Evolutionary conservation across 1,140 invertebrate species (phyloP), one percentile per base, ranked within the genome.

Genomic region (Xylocopa sonorina): DNA sequence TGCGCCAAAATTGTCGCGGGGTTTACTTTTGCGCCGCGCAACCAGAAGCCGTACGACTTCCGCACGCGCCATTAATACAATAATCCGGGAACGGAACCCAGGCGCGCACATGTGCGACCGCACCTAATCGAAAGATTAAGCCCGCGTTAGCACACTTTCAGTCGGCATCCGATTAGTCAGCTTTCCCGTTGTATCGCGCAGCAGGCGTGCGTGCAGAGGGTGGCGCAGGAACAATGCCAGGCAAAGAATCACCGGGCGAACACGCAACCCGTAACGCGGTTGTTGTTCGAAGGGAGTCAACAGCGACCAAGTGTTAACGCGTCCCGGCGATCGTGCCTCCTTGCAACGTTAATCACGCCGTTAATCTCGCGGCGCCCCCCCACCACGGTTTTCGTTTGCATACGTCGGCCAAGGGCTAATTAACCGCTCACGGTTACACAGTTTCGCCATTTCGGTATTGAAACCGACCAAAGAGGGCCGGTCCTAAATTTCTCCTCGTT

Each of bases 401-500:
- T 63, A 78, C 62, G 80, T 67, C 58, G 53, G 66, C 64, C 43
- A 21, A 18, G 43, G 81, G 46, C 41, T 83, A 83, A 82, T 83
- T 79, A 81, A 68, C 66, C 18, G 24, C 34, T 50, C 55, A 73
- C 41, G 68, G 51, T 63, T 60, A 80, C 67, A 68, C 27, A 75
- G 72, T 77, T 82, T 67, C 80, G 57, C 74, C 62, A 60, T 72
- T 79, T 79, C 60, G 75, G 75, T 43, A 66, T 63, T 18, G 64
- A 73, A 34, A 18, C 48, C 14, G 29, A 27, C 34, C 51, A 63
- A 71, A 71, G n/a, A n/a, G n/a, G 21, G 67, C 10, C 50, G 34
- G 27, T 27, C 74, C 67, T 66, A 83, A 83, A 83, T 83, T 82
- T 83, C 80, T 83, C 80, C 60, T 83, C 80, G 77, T 82, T 83